Evolutionary conservation across 2,797 vertebrate species (phyloP).

Genomic region (Nannoperca australis): DNA sequence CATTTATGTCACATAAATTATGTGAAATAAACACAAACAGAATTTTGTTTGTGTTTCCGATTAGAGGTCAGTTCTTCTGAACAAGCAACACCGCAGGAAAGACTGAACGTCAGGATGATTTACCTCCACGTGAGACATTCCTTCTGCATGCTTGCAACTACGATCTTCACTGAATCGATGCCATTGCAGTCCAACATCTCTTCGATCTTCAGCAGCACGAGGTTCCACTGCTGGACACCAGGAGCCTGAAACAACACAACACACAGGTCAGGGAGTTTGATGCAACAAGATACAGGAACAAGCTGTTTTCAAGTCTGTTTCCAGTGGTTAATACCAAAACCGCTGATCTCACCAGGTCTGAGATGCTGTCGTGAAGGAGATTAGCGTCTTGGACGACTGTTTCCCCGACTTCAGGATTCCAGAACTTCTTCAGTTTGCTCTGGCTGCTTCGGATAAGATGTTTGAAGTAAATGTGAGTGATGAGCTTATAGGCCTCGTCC

Average conservation of each 20-base stretch:
- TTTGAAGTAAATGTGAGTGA: conserved; percentile 62
- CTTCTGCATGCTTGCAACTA: background rate
- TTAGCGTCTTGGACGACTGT: conserved; percentile 53
- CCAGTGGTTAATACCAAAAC: background rate
- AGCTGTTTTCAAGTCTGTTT: background rate
- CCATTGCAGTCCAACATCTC: conserved; percentile 51
- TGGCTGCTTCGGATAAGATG: conserved; percentile 53
- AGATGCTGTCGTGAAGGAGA: conserved; percentile 47
- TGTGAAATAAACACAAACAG: too few relatives aligned
- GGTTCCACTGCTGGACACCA: conserved; percentile 34
- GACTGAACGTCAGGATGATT: background rate
- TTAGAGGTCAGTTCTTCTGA: background rate
- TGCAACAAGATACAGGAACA: background rate
- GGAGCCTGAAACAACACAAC: conserved; percentile 53
- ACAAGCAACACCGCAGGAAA: background rate
- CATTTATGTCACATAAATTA: too few relatives aligned
- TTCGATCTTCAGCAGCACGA: conserved; percentile 43
- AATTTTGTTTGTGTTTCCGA: background rate
- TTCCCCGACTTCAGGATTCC: conserved; percentile 47
- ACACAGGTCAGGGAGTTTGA: background rate
- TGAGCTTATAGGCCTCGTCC: conserved; percentile 46
- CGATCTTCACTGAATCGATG: conserved; percentile 39
- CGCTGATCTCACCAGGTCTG: conserved; percentile 57
- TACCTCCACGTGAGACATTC: conserved; percentile 54
- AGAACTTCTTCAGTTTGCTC: conserved; percentile 43